phyloP scores from a whole-genome alignment of 23 tunicate genomes.

The Ciona savignyi region DNA sequence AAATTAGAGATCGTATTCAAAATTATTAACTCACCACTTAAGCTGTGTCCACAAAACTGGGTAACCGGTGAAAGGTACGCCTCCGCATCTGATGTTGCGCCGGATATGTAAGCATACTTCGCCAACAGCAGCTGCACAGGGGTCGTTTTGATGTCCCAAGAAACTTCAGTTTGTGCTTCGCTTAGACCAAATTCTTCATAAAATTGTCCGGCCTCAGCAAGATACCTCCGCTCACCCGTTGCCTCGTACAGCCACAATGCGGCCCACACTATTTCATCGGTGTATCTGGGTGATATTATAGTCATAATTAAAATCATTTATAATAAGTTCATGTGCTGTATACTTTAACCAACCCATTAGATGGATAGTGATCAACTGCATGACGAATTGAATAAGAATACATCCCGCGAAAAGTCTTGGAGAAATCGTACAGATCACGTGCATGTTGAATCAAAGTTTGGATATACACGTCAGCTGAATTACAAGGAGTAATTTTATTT shows the following conservation, averaged over 20 bases:
- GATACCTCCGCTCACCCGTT: slow-evolving; percentile 30
- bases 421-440: slow-evolving; percentile 30
- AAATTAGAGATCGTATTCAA: too few species aligned
- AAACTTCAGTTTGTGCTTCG: slow-evolving; percentile 9
- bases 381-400: slow-evolving; percentile 33
- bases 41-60: slow-evolving; percentile 22
- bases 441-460: slow-evolving; percentile 13
- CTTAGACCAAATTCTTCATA: slow-evolving; percentile 14
- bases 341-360: slow-evolving; percentile 18
- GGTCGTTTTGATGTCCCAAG: slow-evolving; percentile 33
- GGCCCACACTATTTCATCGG: slow-evolving; percentile 39
- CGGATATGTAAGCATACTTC: slow-evolving; percentile 6
- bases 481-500: too few species aligned
- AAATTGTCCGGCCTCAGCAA: slow-evolving; percentile 16
- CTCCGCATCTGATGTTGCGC: slow-evolving; percentile 5
- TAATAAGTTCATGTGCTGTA: too few species aligned
- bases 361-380: slow-evolving; percentile 18
- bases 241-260: slow-evolving; percentile 52
- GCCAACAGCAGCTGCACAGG: slow-evolving; percentile 25
- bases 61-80: slow-evolving; percentile 17
- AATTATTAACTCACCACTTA: slow-evolving; percentile 27
- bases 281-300: too few species aligned
- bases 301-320: too few species aligned
- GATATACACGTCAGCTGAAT: slow-evolving; percentile 27
- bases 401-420: slow-evolving; percentile 10